A percentile compares a stretch with the other conserved stretches of the same genome.
Evolutionary conservation across 2,113 vertebrate genomes (phyloP).

Genomic region (Oryzias melastigma): DNA sequence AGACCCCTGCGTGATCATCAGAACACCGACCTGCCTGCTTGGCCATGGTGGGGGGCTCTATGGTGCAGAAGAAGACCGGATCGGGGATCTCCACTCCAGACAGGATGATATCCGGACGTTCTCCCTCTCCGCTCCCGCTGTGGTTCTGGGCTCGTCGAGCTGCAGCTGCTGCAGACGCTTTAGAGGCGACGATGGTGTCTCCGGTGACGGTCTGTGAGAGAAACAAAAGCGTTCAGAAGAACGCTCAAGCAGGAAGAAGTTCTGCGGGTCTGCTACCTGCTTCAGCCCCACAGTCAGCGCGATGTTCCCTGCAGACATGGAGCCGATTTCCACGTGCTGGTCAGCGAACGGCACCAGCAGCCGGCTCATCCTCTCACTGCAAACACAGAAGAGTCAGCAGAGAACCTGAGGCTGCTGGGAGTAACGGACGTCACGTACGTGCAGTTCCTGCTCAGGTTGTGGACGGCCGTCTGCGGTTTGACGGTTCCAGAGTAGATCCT

Average conservation of each 20-base stretch:
- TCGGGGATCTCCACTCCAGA: constrained; percentile 95
- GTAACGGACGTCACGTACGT: constrained; percentile 74
- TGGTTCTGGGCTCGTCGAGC: constrained; percentile 69
- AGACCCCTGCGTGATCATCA: background rate
- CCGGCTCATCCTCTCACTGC: constrained; percentile 93
- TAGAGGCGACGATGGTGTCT: constrained; percentile 93
- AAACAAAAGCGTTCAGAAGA: background rate
- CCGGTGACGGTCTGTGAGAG: constrained; percentile 87
- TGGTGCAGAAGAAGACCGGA: constrained; percentile 97
- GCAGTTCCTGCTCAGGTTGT: constrained; percentile 91
- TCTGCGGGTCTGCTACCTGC: constrained; percentile 75
- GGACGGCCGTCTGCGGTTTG: constrained; percentile 86
- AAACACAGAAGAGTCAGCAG: constrained; percentile 12
- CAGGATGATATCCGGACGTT: constrained; percentile 74
- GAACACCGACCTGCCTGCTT: constrained; percentile 83
- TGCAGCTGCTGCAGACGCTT: constrained; percentile 84
- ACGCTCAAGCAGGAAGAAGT: background rate
- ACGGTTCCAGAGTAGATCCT: constrained; percentile 92
- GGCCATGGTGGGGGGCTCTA: constrained; percentile 90
- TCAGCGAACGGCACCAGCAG: constrained; percentile 95
- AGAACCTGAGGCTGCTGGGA: no score
- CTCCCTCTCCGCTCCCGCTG: constrained; percentile 38
- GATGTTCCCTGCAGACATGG: constrained; percentile 91
- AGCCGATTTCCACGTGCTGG: constrained; percentile 91
- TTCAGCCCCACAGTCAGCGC: constrained; percentile 93